A percentile compares a stretch with the other conserved stretches of the same genome.
Evolutionary conservation across 1,140 invertebrate genomes (phyloP).

Genomic region (Listronotus bonariensis): DNA sequence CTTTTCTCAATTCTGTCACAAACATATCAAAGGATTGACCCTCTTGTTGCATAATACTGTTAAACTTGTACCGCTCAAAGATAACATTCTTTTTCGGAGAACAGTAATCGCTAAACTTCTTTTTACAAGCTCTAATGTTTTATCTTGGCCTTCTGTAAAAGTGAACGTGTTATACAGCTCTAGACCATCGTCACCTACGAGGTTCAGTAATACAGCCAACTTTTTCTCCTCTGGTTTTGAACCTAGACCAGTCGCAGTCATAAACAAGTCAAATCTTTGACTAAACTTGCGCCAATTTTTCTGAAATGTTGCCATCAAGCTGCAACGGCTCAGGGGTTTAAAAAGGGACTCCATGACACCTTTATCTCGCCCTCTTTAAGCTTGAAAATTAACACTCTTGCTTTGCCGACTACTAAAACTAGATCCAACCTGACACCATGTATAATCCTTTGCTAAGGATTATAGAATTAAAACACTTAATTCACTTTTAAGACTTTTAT

Average conservation of each 20-base stretch:
- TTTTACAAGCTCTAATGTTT: background rate
- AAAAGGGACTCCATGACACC: background rate
- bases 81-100: background rate
- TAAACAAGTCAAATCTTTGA: slow-evolving; percentile 1
- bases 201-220: background rate
- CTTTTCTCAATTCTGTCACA: slow-evolving; percentile 3
- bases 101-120: slow-evolving; percentile 8
- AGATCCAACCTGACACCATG: no score
- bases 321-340: background rate
- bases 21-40: slow-evolving; percentile 11
- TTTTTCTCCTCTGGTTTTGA: background rate
- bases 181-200: slow-evolving; percentile 1
- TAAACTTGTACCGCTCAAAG: slow-evolving; percentile 4
- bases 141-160: background rate
- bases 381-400: no score
- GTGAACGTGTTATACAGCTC: slow-evolving; percentile 1
- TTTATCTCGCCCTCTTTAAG: no score
- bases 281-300: background rate
- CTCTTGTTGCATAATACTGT: slow-evolving; percentile 1
- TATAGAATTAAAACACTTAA: no score
- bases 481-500: no score
- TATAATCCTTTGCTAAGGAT: no score
- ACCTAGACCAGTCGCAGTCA: background rate
- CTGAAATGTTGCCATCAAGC: background rate
- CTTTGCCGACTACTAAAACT: no score